Evolutionary conservation across 30 jellyfish, hydroid and myxozoan species (phyloP), one percentile per base, ranked within the genome.

Genomic region (Pseudorhiza aurosa): DNA sequence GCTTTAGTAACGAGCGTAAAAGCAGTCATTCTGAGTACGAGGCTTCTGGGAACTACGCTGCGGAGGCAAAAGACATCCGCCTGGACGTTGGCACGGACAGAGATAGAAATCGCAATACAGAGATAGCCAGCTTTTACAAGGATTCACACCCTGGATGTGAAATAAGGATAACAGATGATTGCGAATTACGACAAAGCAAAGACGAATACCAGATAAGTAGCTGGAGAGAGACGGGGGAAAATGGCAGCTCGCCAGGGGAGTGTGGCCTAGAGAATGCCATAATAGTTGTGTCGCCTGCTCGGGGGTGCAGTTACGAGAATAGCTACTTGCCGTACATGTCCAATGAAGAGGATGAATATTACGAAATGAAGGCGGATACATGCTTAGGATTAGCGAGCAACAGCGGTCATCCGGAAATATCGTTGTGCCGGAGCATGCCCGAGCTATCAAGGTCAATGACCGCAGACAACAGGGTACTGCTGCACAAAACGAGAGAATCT

Each of bases 341-440:
- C 21, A 32, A 40, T 50, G 71, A 58, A 0, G 86, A 50, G 1
- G 74, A 35, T 19, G 79, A 45, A 32, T 11, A 2, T 9, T 25
- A 58, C 43, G 80, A 76, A 27, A 43, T 42, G 57, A 43, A 45
- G 21, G 8, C 30, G 1, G 50, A 22, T 27, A 45, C 64, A 62
- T 29, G 19, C 14, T 14, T 21, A 42, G 32, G 30, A 8, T 29
- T 31, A 2, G 42, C 58, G 25, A 45, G 47, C 3, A 45, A 37
- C 15, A 53, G 50, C 47, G 51, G 32, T 5, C 65, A 5, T 10
- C 26, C 24, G 30, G 75, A 80, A 5, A 29, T 50, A 11, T 17
- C 64, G 67, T 45, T 15, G 22, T 65, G 85, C 58, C 78, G 59
- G 17, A 80, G 91, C 39, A 80, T 80, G 91, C 91, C 91, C 10